These are phyloP conservation scores for Epistrophe grossulariae DNA, from an alignment of 2,888 invertebrate species.

Conservation along the genomic window DNA sequence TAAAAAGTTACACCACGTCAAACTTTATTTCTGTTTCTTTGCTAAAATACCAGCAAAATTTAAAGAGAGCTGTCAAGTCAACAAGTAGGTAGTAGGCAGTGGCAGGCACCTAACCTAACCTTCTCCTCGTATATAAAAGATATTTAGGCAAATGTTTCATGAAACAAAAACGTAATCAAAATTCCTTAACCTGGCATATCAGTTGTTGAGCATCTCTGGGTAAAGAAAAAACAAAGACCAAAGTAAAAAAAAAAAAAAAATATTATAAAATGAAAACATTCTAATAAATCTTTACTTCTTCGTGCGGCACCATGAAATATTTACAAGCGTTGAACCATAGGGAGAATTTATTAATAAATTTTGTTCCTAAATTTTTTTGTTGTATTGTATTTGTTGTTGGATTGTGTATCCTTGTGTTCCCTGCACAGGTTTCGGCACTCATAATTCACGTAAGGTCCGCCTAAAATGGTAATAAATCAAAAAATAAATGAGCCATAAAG, in stretches of 20 bases:
- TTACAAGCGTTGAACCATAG: constrained; percentile 64
- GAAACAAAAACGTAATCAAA: constrained; percentile 6
- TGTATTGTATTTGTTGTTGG: background rate
- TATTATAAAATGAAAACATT: constrained; percentile 72
- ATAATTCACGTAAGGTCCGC: constrained; percentile 74
- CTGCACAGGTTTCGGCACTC: constrained; percentile 67
- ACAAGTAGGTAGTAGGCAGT: background rate
- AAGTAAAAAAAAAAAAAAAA: background rate
- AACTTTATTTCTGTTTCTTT: background rate
- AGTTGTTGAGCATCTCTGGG: constrained; percentile 12
- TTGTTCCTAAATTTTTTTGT: constrained; percentile 10
- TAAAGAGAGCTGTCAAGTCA: constrained; percentile 3
- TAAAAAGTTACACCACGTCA: background rate
- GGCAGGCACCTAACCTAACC: background rate
- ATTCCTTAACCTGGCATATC: background rate
- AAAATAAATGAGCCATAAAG: constrained; percentile 76
- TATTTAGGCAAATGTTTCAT: background rate
- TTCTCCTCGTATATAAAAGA: background rate
- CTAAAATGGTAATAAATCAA: constrained; percentile 73
- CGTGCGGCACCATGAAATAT: constrained; percentile 64
- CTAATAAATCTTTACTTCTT: constrained; percentile 68
- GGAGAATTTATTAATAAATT: constrained; percentile 73
- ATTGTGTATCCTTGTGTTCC: constrained; percentile 23
- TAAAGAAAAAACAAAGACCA: background rate
- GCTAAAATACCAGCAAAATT: background rate